Evolutionary conservation across 2,888 invertebrate genomes (phyloP).

Genomic region (Pseudococcus viburni): DNA sequence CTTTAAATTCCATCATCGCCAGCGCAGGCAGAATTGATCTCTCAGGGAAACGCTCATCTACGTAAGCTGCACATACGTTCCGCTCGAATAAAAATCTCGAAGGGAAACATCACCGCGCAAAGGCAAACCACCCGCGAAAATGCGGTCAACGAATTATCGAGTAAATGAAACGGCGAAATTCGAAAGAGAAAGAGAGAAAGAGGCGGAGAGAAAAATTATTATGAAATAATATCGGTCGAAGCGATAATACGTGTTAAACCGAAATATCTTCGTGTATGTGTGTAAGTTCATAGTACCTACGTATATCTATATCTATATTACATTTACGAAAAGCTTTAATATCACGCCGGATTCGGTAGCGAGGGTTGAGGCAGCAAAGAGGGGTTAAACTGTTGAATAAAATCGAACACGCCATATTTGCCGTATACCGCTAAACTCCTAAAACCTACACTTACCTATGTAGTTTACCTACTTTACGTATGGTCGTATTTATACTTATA

Average conservation of each 20-base stretch:
- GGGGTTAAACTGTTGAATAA: slow-evolving; percentile 38
- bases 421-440: slow-evolving; percentile 15
- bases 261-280: not conserved
- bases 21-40: too few species aligned
- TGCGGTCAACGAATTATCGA: slow-evolving; percentile 15
- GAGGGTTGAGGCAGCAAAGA: not conserved
- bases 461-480: slow-evolving; percentile 13
- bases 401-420: slow-evolving; percentile 41
- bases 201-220: slow-evolving; percentile 2
- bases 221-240: slow-evolving; percentile 24
- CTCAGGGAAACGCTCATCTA: not conserved
- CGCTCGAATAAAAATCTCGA: not conserved
- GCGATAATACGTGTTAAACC: slow-evolving; percentile 17
- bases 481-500: slow-evolving; percentile 16
- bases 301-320: not conserved
- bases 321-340: not conserved
- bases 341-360: not conserved
- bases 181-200: not conserved
- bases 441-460: slow-evolving; percentile 22
- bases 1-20: not conserved
- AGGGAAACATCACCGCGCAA: not conserved
- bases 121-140: slow-evolving; percentile 27
- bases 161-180: slow-evolving; percentile 9
- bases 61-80: not conserved
- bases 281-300: not conserved